Base-by-base conservation (phyloP, 2,113 vertebrate species). In the Glaucidium brasilianum region DNA sequence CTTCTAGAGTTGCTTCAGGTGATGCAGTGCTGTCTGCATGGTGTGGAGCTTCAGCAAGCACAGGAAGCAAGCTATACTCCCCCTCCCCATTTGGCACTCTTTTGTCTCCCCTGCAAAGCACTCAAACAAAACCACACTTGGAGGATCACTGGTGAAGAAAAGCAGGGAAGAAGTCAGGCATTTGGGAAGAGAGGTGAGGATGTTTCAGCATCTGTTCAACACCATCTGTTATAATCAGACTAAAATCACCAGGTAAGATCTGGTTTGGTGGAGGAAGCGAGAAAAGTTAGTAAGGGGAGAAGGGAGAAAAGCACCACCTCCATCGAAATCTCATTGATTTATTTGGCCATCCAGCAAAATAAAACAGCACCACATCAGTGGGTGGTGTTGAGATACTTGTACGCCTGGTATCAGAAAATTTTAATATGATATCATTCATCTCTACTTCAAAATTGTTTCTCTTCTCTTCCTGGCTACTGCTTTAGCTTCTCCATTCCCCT, bases 1-100 rank as follows among this genome's bases (percentile, higher is more conserved):
- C 50, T 59, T 25, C 35, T 27, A 10, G 47, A 49, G 16, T 23
- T 37, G 39, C 68, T 73, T 29, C 78, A 60, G 68, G 11, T 20
- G 11, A 53, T 15, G 15, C 72, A 55, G n/a, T 35, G 12, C 49
- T 62, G 30, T 37, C 26, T 1, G 0, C 5, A 1, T 39, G 15
- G 4, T 71, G 26, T 35, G 52, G 64, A 25, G 32, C 6, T 35
- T 6, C 74, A 35, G 22, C 34, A 10, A 27, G 15, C 30, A 22
- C 49, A 45, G 26, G 41, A 71, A 81, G 45, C 45, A 50, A 59
- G 13, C 55, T 50, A 20, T 4, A 4, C 8, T 47, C 9, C 34
- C 10, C 8, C 22, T 35, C 53, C n/a, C 25, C 17, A 15, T 49
- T 72, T 76, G 32, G 37, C 49, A 34, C 43, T 63, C 22, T 56